These are phyloP conservation scores for Silurus meridionalis DNA, from an alignment of 2,113 vertebrate genomes.

Conservation along the genomic window DNA sequence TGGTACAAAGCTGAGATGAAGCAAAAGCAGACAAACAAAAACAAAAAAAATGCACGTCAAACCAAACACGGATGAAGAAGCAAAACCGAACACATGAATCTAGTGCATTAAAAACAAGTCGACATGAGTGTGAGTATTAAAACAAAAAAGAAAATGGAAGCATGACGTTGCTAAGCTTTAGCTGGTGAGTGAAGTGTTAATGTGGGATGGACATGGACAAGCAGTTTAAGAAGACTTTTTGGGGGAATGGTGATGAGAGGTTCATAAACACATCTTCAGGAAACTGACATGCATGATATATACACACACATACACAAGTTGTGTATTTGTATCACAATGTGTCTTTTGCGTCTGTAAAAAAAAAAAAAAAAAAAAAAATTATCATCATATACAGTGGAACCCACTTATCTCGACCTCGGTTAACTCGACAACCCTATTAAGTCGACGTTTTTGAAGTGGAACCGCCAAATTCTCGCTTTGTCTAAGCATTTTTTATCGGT, in stretches of 20 bases:
- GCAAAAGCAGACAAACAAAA: constrained; percentile 77
- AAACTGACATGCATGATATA: not conserved
- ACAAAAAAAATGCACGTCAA: constrained; percentile 62
- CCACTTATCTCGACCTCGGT: too few species aligned
- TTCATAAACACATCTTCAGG: not conserved
- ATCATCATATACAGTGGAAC: too few species aligned
- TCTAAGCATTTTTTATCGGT: too few species aligned
- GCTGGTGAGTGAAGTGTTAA: constrained; percentile 24
- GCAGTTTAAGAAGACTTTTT: not conserved
- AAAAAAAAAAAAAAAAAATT: too few species aligned
- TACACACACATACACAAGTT: too few species aligned
- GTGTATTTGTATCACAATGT: too few species aligned
- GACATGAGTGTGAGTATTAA: not conserved
- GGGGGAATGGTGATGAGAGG: not conserved
- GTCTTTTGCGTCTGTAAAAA: too few species aligned
- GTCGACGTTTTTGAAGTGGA: too few species aligned
- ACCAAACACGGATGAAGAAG: constrained; percentile 49
- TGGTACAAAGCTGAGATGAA: constrained; percentile 89
- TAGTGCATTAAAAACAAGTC: constrained; percentile 49
- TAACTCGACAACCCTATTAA: too few species aligned
- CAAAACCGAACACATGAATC: constrained; percentile 51
- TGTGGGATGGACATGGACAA: not conserved
- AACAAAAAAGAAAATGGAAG: not conserved
- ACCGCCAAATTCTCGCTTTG: too few species aligned
- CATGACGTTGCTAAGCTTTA: constrained; percentile 1